Evolutionary conservation across 2,797 vertebrate species (phyloP), one percentile per base, ranked within the genome.

Genomic region (Tauraco hartlaubi): DNA sequence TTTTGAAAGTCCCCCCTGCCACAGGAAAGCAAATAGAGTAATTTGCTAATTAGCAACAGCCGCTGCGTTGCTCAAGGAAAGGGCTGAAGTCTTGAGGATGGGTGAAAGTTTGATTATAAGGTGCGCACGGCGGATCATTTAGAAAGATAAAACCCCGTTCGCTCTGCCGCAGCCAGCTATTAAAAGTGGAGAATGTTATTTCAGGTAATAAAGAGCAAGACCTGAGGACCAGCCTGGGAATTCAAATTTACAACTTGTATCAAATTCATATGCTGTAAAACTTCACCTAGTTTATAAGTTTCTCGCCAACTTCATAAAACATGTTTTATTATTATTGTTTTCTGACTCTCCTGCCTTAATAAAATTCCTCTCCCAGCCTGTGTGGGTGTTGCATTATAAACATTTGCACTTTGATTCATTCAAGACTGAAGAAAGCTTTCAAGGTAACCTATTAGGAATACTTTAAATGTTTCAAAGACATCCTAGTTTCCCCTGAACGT

Each of bases 261-360:
- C 96, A 95, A 95, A 92, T 95, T 92, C 81, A 71, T 61, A 63
- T 25, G 85, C 96, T 94, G 83, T 97, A 96, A 97, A 98, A 97
- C 20, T 84, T 94, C 86, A 96, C 95, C 95, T 94, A 92, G 96
- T 96, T 96, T 94, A 95, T 96, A 96, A 95, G 88, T 77, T 97
- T 96, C 96, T 96, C 44, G 29, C 97, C 96, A 97, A 97, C 96
- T 97, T 97, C 97, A 96, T 98, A 98, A 98, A 98, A 96, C 58
- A 94, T 88, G 74, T 96, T 97, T 98, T 97, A 98, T 97, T 97
- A 94, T 90, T 97, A 96, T 96, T 98, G 97, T 85, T 94, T 97
- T 97, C 96, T 95, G 91, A 97, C 94, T 97, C 97, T 90, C 87
- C 94, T 88, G 97, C 97, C 96, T 96, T 97, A 96, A 98, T 98